These are phyloP conservation scores for Blera fallax DNA, from an alignment of 2,888 invertebrate genomes.

Conservation along the genomic window DNA sequence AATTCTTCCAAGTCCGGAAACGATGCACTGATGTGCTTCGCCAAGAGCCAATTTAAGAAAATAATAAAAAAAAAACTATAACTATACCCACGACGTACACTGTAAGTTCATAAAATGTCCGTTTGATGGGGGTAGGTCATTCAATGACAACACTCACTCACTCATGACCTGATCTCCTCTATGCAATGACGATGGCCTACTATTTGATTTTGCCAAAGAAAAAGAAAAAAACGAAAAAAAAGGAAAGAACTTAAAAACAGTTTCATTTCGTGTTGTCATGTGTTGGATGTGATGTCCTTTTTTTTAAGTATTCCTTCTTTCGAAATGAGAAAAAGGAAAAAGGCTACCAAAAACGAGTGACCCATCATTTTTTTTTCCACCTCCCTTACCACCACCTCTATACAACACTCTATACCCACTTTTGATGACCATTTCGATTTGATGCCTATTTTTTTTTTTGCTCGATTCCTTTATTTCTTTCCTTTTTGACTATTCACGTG, in stretches of 20 bases:
- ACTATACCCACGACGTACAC: not conserved
- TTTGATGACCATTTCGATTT: conserved; percentile 69
- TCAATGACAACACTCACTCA: conserved; percentile 18
- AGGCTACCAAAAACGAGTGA: conserved; percentile 43
- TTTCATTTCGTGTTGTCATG: conserved; percentile 40
- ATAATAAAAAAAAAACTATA: not conserved
- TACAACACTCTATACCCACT: conserved; percentile 16
- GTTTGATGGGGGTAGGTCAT: conserved; percentile 2
- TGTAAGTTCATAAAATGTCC: not conserved
- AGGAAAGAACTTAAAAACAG: conserved; percentile 24
- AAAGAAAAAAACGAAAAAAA: not conserved
- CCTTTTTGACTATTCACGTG: conserved; percentile 75
- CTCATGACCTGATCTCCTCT: not conserved
- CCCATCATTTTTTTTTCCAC: conserved; percentile 28
- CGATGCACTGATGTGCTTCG: too few relatives aligned
- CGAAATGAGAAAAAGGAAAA: conserved; percentile 12
- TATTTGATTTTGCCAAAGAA: conserved; percentile 4
- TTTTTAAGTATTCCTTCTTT: conserved; percentile 28
- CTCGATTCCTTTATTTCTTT: conserved; percentile 21
- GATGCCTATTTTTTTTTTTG: conserved; percentile 30
- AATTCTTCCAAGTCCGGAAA: too few relatives aligned
- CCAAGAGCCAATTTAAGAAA: too few relatives aligned
- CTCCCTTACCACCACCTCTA: not conserved
- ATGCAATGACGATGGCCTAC: conserved; percentile 1
- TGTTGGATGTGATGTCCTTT: conserved; percentile 51